Evolutionary conservation across 35 echinoderm and acorn worm species (phyloP).

Genomic region (Apostichopus parvimensis): DNA sequence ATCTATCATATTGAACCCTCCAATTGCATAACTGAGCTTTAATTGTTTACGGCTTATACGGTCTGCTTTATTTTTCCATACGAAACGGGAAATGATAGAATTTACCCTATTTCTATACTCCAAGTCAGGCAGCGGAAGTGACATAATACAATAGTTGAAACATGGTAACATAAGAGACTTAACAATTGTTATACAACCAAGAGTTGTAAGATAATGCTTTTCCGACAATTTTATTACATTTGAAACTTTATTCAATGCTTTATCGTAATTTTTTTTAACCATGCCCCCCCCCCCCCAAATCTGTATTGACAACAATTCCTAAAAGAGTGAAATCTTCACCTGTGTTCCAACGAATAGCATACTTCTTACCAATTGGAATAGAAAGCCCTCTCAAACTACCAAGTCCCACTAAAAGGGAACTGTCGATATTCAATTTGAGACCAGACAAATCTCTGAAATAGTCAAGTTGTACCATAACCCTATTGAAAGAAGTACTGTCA

Average conservation of each 20-base stretch:
- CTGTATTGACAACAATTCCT: neutral
- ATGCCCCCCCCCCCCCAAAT: neutral
- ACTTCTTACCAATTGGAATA: neutral
- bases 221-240: neutral
- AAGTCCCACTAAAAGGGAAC: neutral
- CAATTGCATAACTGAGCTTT: neutral
- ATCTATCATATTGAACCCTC: conserved; percentile 18
- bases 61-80: neutral
- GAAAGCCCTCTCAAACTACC: neutral
- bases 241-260: neutral
- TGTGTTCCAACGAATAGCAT: neutral
- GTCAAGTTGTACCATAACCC: neutral
- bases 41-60: neutral
- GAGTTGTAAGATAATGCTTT: neutral
- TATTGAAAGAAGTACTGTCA: neutral
- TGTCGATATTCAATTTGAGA: neutral
- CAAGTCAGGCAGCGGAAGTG: neutral
- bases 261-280: neutral
- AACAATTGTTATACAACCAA: neutral
- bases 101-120: neutral
- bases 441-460: neutral
- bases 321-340: neutral
- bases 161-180: neutral
- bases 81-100: neutral
- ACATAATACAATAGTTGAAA: neutral